Conservation (phyloP, 2,888 invertebrate species). For the Callyntrura guangdongensis region DNA sequence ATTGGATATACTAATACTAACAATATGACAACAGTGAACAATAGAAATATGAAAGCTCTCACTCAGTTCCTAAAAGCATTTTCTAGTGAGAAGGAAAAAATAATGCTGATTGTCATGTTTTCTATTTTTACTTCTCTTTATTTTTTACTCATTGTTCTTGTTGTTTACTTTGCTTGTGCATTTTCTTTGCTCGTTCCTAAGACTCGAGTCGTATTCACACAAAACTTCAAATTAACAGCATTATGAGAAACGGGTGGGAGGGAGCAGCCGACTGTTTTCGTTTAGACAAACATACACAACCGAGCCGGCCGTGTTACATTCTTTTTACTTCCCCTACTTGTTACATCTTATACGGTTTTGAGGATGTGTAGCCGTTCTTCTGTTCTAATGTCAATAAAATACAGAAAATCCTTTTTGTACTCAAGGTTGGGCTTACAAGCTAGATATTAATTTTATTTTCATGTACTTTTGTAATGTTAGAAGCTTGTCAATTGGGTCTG, state of each 20-base stretch:
- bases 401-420: constrained; percentile 8
- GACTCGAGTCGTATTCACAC: background rate
- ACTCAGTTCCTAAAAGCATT: constrained; percentile 31
- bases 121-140: constrained; percentile 12
- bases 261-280: background rate
- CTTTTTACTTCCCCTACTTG: background rate
- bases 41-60: background rate
- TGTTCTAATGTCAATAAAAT: constrained; percentile 32
- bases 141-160: constrained; percentile 18
- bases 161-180: background rate
- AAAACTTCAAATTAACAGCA: constrained; percentile 1
- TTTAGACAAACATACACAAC: background rate
- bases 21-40: background rate
- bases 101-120: constrained; percentile 20
- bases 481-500: constrained; percentile 10
- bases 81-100: constrained; percentile 28
- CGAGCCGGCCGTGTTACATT: background rate
- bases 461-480: constrained; percentile 16
- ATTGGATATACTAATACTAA: background rate
- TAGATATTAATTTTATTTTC: constrained; percentile 48
- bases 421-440: background rate
- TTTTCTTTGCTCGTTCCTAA: background rate
- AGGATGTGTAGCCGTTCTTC: background rate
- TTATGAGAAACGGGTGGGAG: constrained; percentile 18
- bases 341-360: background rate